Percentiles rank a stretch among this genome's conserved stretches.
Conservation (phyloP, 92 coral and sea anemone genomes). For the Siderastrea radians region DNA sequence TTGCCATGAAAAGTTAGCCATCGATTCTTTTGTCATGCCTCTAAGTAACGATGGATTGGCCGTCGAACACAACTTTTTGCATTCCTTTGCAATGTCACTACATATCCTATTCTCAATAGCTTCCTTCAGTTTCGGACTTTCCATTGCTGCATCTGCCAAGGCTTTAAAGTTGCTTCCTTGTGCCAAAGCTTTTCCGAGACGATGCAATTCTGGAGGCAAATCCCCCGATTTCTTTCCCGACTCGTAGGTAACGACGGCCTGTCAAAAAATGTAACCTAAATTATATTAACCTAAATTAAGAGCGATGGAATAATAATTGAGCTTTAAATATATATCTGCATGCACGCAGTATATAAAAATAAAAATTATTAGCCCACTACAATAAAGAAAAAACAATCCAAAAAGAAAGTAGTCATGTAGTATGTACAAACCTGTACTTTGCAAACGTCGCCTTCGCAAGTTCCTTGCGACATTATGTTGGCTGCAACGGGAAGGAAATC, state of each 20-base stretch:
- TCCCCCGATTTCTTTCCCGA: constrained; percentile 4
- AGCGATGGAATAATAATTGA: neutral
- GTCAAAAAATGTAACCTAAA: neutral
- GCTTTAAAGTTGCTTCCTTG: constrained; percentile 31
- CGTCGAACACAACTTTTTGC: constrained; percentile 30
- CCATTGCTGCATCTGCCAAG: constrained; percentile 47
- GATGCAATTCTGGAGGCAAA: constrained; percentile 46
- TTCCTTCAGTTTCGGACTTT: constrained; percentile 22
- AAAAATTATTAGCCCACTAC: neutral
- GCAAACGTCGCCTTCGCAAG: neutral
- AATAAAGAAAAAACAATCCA: neutral
- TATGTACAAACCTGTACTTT: constrained; percentile 1
- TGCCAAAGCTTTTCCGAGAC: constrained; percentile 52
- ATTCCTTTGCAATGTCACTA: constrained; percentile 19
- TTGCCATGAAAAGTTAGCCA: constrained; percentile 23
- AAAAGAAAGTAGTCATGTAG: neutral
- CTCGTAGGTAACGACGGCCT: constrained; percentile 12
- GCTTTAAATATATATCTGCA: too few species aligned
- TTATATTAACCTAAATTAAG: neutral
- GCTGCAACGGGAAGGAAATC: neutral
- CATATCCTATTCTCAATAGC: constrained; percentile 5
- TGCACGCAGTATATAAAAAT: neutral
- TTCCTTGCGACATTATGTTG: neutral
- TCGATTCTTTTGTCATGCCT: constrained; percentile 22
- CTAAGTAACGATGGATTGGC: constrained; percentile 33